Base-by-base conservation (phyloP, 2,888 invertebrate genomes). In the Drosophila ezoana region DNA sequence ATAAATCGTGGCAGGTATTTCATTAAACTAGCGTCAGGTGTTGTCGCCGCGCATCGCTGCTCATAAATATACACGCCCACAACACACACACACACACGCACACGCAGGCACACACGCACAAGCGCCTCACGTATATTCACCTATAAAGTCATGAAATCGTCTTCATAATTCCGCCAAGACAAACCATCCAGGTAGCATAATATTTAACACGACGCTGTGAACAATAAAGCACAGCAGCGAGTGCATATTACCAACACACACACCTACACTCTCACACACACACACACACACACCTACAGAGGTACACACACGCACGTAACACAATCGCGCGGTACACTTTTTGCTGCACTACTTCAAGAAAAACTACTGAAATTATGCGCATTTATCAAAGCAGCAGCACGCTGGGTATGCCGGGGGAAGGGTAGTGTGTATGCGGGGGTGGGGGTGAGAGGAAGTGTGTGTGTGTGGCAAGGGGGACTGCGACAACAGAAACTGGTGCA, bases 291-390 rank as follows among this genome's bases (percentile, higher is more conserved):
- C 18, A 8, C 49, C 23, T 28, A 28, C 8, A 8, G 1, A 28
- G 23, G 11, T 41, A 14, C 44, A 35, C 33, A 16, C 16, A 37
- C n/a, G 56, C 18, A 18, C 38, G 9, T 37, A 38, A 52, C 57
- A 52, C 38, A 52, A 28, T 43, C 11, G 38, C 10, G 18, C 16
- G 38, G n/a, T 37, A 60, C 56, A 60, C 14, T 58, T 67, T 57
- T 53, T 60, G 54, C 65, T 63, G 73, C 51, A 67, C 63, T 74
- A 66, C 77, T 70, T 80, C 28, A 79, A 63, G 68, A 72, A 83
- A 81, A 89, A 88, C 71, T 88, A 80, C 84, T 81, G 87, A 84
- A 89, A 89, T 85, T 87, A 85, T 85, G 89, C 77, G 89, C 85
- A 85, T 85, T 85, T 85, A 87, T 85, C 85, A 84, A 82, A 79